Conservation (phyloP, 64 coral and sea anemone species). For the Pachyseris speciosa region DNA sequence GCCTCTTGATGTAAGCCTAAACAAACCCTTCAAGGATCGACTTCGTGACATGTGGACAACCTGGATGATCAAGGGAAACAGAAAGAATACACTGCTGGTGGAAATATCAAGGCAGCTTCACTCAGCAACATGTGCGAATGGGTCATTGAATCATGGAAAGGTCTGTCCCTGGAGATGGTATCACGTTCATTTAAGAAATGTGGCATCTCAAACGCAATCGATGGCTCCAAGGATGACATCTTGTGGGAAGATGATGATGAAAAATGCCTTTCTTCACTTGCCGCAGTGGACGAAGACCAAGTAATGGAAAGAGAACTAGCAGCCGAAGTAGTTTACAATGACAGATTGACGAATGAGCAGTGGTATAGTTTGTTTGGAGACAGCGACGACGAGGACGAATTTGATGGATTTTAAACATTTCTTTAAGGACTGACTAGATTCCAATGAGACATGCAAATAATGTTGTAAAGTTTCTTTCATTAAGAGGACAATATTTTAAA, state of each 20-base stretch:
- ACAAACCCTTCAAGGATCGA: conserved; percentile 65
- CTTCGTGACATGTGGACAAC: conserved; percentile 14
- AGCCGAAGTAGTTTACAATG: background rate
- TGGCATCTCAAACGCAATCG: conserved; percentile 5
- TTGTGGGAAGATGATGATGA: background rate
- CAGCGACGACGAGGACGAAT: background rate
- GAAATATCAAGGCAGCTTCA: conserved; percentile 31
- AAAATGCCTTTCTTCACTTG: background rate
- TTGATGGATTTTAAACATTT: conserved; percentile 2
- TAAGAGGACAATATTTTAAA: too few species aligned
- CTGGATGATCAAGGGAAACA: conserved; percentile 19
- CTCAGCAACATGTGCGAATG: conserved; percentile 11
- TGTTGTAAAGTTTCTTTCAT: too few species aligned
- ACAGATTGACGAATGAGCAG: background rate
- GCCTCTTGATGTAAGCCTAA: conserved; percentile 44
- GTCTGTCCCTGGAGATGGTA: background rate
- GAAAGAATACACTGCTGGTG: conserved; percentile 6
- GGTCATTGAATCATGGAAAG: conserved; percentile 23
- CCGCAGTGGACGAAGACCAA: too few species aligned
- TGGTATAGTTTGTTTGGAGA: conserved; percentile 13
- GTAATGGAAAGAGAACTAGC: background rate
- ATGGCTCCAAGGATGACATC: background rate
- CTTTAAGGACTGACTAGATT: too few species aligned
- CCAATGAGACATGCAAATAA: too few species aligned
- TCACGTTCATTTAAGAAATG: background rate